Base-by-base conservation (phyloP, 2,888 invertebrate species). In the Arrhopalites spinosus region DNA sequence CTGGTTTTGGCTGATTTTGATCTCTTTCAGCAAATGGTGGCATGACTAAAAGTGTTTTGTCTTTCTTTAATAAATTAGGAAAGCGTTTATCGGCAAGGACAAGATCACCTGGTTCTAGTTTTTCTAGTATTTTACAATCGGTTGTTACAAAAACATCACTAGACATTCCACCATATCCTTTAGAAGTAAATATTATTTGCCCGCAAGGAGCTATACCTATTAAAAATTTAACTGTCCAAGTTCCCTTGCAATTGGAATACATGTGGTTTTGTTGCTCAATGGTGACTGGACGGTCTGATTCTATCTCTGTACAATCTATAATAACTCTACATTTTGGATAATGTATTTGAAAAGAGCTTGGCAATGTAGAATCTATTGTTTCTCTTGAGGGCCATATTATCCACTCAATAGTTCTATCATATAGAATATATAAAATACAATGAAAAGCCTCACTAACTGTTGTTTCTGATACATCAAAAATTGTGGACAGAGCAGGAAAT, bases 171-270 rank as follows among this genome's bases (percentile, higher is more conserved):
- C 79, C 81, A 61, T 78, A 80, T 13, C 72, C 77, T 25, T 77
- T 56, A 29, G 78, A 79, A 1, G 80, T 27, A n/a, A 79, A 79
- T 13, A 77, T 53, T 17, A 80, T 77, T 5, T 76, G 43, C 0
- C 80, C 80, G 30, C 56, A 66, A 0, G 80, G 80, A n/a, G 76
- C 73, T 8, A 78, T 77, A 7, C 75, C 80, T 20, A 79, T 74
- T 66, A 81, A 53, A 56, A 72, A 79, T 63, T 80, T 81, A 0
- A 77, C 74, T 0, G 81, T 81, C n/a, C 71, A 77, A 0, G 59
- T 59, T 3, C 75, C 11, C 50, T 81, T 80, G 61, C 80, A 80
- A 8, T 73, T 53, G 0, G 78, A 80, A 53, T 79, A 80, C 66
- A 78, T 77, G 25, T 43, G 61, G 20, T 75, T 25, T 75, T 74